Evolutionary conservation across 2,113 vertebrate genomes (phyloP).

Genomic region (Podarcis cretensis): DNA sequence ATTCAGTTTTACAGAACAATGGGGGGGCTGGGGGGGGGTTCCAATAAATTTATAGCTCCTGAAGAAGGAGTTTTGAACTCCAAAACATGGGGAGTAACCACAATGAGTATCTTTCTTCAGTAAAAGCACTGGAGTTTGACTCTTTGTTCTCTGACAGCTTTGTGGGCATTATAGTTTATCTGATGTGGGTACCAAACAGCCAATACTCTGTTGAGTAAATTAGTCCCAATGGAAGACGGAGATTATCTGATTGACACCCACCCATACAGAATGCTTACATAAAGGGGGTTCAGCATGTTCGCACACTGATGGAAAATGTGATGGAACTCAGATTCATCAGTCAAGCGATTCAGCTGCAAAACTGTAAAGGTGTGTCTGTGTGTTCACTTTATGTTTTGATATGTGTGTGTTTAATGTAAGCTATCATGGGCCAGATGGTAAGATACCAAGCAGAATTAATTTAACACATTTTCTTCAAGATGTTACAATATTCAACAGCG

Average conservation of each 20-base stretch:
- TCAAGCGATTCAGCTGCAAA: neutral
- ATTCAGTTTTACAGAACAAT: too few species aligned
- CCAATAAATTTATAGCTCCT: too few species aligned
- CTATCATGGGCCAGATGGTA: slow-evolving; percentile 64
- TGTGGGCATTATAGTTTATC: neutral
- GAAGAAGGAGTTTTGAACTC: too few species aligned
- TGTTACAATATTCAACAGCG: slow-evolving; percentile 63
- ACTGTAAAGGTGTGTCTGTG: neutral
- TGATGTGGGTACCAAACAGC: too few species aligned
- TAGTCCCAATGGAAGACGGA: neutral
- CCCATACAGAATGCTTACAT: neutral
- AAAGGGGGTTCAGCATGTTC: neutral
- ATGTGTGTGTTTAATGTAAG: slow-evolving; percentile 15
- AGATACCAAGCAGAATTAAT: slow-evolving; percentile 67
- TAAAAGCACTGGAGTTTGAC: too few species aligned
- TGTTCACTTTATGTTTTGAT: neutral
- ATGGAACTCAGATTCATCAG: neutral
- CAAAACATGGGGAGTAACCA: too few species aligned
- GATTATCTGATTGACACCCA: neutral
- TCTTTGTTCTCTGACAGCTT: neutral
- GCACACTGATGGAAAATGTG: neutral
- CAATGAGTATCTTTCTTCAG: too few species aligned
- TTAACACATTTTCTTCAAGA: slow-evolving; percentile 67
- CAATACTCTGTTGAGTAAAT: neutral
- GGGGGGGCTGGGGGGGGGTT: rapidly evolving